Evolutionary conservation across 2,113 vertebrate genomes (phyloP).

Genomic region (Fukomys damarensis): DNA sequence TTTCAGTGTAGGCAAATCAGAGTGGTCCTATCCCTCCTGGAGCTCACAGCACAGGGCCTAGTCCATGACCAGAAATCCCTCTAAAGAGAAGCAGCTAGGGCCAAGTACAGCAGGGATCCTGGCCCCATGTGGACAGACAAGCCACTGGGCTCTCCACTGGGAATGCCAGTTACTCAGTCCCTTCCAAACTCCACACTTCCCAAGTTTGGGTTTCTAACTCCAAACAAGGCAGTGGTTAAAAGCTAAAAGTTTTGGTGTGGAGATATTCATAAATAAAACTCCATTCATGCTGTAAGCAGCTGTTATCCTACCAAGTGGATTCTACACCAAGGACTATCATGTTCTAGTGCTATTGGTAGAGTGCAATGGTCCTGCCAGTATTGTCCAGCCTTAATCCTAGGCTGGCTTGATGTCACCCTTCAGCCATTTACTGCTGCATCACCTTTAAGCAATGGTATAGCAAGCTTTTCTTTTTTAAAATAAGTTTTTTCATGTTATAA

Average conservation of each 20-base stretch:
- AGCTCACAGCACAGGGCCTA: neutral
- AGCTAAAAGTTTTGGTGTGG: neutral
- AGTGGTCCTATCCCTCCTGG: neutral
- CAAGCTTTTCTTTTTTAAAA: neutral
- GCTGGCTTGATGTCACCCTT: neutral
- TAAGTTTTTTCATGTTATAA: too few species aligned
- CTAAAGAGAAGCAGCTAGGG: neutral
- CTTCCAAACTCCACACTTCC: neutral
- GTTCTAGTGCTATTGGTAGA: rapidly evolving
- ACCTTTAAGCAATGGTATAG: neutral
- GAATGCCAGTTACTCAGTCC: neutral
- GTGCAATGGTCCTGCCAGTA: rapidly evolving
- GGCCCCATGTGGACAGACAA: neutral
- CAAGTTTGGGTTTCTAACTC: neutral
- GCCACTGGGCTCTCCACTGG: neutral
- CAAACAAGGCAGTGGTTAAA: neutral
- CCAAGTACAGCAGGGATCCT: too few species aligned
- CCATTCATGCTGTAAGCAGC: neutral
- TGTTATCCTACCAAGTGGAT: neutral
- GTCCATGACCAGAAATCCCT: neutral
- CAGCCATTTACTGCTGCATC: neutral
- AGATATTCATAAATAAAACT: neutral
- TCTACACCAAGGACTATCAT: neutral
- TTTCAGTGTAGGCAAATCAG: neutral
- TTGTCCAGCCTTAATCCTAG: too few species aligned